Evolutionary conservation across 2,797 vertebrate species (phyloP).

Genomic region (Rhinoraja longicauda): DNA sequence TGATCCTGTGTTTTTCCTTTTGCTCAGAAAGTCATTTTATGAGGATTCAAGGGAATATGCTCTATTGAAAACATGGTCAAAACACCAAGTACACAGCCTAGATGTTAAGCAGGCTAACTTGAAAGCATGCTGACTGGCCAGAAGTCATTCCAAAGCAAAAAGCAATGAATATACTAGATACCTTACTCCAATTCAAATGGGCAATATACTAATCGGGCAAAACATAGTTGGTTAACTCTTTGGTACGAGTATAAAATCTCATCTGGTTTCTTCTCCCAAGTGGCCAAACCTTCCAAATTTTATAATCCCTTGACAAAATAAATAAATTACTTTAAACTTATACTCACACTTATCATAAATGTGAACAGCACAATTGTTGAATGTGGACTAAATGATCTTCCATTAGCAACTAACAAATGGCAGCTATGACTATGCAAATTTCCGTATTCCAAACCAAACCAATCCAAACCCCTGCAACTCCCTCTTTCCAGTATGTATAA

Average conservation of each 20-base stretch:
- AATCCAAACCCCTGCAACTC: not conserved
- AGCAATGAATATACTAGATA: constrained; percentile 30
- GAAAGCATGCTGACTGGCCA: constrained; percentile 30
- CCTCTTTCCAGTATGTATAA: not conserved
- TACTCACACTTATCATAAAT: constrained; percentile 22
- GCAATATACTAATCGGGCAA: constrained; percentile 41
- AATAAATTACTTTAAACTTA: not conserved
- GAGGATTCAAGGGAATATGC: not conserved
- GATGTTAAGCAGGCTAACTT: constrained; percentile 29
- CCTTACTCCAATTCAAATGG: constrained; percentile 23
- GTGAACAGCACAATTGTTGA: constrained; percentile 30
- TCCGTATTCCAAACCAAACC: not conserved
- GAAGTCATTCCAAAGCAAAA: constrained; percentile 36
- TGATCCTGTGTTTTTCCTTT: not conserved
- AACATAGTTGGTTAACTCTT: constrained; percentile 46
- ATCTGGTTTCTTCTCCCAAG: constrained; percentile 20
- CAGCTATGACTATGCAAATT: not conserved
- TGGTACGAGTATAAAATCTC: constrained; percentile 48
- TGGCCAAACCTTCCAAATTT: not conserved
- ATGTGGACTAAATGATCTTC: constrained; percentile 32
- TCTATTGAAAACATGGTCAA: constrained; percentile 13
- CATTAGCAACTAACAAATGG: constrained; percentile 36
- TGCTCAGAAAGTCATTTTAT: not conserved
- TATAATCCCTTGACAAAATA: constrained; percentile 7
- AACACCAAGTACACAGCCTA: constrained; percentile 28